Conservation (phyloP, 2,797 vertebrate genomes). For the Galago senegalensis region DNA sequence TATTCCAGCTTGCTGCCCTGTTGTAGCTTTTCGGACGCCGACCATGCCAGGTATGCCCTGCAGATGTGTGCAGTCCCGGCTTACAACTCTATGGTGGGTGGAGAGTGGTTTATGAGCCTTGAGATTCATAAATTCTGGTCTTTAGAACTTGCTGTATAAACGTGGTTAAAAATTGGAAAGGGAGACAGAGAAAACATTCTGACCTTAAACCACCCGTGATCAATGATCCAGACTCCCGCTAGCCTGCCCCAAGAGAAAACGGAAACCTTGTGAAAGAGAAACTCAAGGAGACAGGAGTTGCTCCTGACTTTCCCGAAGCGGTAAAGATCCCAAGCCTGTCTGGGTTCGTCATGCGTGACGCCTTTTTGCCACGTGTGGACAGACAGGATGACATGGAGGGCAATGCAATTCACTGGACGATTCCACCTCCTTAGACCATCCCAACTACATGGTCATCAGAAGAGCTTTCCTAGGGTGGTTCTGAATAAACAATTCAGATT, state of each 20-base stretch:
- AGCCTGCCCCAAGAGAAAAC: conserved; percentile 68
- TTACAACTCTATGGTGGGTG: neutral
- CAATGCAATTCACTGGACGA: neutral
- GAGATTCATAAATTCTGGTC: conserved; percentile 64
- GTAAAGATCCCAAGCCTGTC: neutral
- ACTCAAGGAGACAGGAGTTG: conserved; percentile 69
- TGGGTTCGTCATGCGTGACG: neutral
- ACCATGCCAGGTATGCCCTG: conserved; percentile 31
- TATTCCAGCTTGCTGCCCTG: conserved; percentile 53
- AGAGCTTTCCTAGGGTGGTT: neutral
- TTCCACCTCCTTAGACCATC: neutral
- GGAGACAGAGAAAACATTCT: conserved; percentile 59
- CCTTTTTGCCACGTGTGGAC: neutral
- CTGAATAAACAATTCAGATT: neutral
- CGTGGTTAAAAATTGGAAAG: conserved; percentile 60
- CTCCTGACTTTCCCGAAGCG: conserved; percentile 51
- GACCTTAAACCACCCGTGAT: conserved; percentile 78
- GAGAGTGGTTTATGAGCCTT: conserved; percentile 56
- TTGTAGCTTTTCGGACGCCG: neutral
- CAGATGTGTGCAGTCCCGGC: neutral
- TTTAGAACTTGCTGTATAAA: conserved; percentile 69
- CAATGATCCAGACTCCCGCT: conserved; percentile 51
- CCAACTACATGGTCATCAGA: neutral
- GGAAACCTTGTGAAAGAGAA: conserved; percentile 78
- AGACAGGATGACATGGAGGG: neutral